Conservation (phyloP, 2,113 vertebrate species). For the Piprites chloris region DNA sequence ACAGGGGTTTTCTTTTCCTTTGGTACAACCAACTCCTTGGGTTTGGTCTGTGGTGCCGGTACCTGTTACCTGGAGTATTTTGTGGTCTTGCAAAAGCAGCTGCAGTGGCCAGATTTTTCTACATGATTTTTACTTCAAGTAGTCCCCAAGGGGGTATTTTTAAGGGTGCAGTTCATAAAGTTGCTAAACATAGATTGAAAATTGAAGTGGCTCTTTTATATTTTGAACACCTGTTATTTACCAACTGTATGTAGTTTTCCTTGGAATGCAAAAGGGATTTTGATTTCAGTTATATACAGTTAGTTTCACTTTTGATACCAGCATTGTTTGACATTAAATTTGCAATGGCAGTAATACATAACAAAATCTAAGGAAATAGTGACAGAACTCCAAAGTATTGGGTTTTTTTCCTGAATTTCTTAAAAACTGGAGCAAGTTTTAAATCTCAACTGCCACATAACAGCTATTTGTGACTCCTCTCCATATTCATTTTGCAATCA, state of each 20-base stretch:
- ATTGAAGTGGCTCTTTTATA: background rate
- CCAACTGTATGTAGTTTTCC: background rate
- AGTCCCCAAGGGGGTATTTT: background rate
- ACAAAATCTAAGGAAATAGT: background rate
- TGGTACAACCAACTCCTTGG: rapidly evolving
- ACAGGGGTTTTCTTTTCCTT: background rate
- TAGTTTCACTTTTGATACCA: background rate
- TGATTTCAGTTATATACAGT: background rate
- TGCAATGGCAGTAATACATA: background rate
- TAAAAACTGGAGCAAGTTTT: background rate
- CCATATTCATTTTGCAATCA: background rate
- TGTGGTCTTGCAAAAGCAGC: background rate
- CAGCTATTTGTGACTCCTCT: background rate
- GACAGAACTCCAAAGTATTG: background rate
- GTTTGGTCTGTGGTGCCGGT: rapidly evolving
- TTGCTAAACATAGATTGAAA: background rate
- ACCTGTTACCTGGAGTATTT: background rate
- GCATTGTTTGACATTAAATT: background rate
- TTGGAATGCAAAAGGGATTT: background rate
- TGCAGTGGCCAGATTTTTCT: background rate
- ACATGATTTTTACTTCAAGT: background rate
- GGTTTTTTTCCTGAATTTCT: background rate
- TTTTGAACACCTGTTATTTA: background rate
- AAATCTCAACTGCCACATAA: background rate
- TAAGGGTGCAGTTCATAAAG: background rate